Evolutionary conservation across 2,797 vertebrate genomes (phyloP), one percentile per base, ranked within the genome.

Genomic region (Sebastes reedi): DNA sequence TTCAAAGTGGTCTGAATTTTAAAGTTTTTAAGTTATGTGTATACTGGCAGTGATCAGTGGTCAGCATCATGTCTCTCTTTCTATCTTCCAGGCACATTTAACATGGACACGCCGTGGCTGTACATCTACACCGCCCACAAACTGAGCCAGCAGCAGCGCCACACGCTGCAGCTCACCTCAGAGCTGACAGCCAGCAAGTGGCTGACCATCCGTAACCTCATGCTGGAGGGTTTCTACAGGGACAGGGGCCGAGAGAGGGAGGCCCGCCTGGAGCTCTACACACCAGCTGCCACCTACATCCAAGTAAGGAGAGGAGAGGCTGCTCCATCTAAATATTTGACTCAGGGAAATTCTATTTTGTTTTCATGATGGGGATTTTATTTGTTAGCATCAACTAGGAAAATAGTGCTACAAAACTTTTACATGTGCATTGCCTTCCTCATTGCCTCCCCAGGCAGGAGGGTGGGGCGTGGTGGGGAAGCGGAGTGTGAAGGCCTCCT

Each of bases 51-150:
- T 11, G 6, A 7, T 11, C 20, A 16, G 10, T 18, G 66, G 46
- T 25, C 25, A 7, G 50, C 8, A 36, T 34, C 4, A 20, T 18
- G 2, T 52, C n/a, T n/a, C 13, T 50, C 4, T 74, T 68, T 1
- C 27, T 62, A 8, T 67, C 8, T 0, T 77, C 66, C 83, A 97
- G 97, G 96, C 61, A 91, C 88, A 1, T 93, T 98, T 81, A 97
- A 93, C 79, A 90, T 97, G 93, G 96, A 97, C 85, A 96, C 96
- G 1, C 97, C 97, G 0, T 98, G 97, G 97, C 87, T 97, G 9
- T 96, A 96, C 79, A 69, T 98, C 68, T 94, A 95, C 56, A 84
- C 84, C 1, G 72, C 94, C 70, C 96, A 97, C 88, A 97, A 94
- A 75, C 90, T 97, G 67, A 94, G 91, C 77, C 96, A 95, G 81